Conservation (phyloP, 2,797 vertebrate species). For the Etheostoma nigrum region DNA sequence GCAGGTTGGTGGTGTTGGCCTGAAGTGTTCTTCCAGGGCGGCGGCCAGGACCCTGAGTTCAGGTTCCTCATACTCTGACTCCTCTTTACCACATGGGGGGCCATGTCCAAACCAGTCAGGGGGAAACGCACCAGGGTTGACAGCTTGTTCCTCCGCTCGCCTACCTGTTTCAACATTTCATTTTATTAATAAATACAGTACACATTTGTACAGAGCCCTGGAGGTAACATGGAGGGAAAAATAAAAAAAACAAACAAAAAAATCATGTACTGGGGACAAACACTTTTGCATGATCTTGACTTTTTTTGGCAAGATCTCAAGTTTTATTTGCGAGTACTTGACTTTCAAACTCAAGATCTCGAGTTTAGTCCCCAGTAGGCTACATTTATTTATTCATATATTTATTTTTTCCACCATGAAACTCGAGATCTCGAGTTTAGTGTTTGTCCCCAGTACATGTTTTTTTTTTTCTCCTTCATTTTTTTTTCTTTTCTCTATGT, state of each 20-base stretch:
- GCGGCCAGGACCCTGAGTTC: slow-evolving; percentile 80
- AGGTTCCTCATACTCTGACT: slow-evolving; percentile 78
- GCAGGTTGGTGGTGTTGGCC: slow-evolving; percentile 59
- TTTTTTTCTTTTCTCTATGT: too few species aligned
- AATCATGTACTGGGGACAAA: too few species aligned
- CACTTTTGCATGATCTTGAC: too few species aligned
- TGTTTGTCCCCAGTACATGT: too few species aligned
- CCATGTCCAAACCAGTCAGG: slow-evolving; percentile 90
- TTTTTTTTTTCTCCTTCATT: too few species aligned
- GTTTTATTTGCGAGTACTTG: too few species aligned
- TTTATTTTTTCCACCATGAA: too few species aligned
- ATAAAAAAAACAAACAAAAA: neutral
- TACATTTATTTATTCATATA: too few species aligned
- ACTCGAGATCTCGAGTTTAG: too few species aligned
- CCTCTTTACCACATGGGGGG: slow-evolving; percentile 91
- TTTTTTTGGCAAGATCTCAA: too few species aligned
- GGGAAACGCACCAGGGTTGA: slow-evolving; percentile 92
- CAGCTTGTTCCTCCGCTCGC: slow-evolving; percentile 92
- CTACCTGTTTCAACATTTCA: slow-evolving; percentile 78
- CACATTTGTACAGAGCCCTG: neutral
- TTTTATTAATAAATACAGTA: neutral
- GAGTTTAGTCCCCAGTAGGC: too few species aligned
- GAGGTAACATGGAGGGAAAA: neutral
- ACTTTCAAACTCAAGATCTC: too few species aligned
- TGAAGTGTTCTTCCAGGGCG: slow-evolving; percentile 82